phyloP scores from a whole-genome alignment of 1,140 invertebrate species.

The Drosophila dunni region DNA sequence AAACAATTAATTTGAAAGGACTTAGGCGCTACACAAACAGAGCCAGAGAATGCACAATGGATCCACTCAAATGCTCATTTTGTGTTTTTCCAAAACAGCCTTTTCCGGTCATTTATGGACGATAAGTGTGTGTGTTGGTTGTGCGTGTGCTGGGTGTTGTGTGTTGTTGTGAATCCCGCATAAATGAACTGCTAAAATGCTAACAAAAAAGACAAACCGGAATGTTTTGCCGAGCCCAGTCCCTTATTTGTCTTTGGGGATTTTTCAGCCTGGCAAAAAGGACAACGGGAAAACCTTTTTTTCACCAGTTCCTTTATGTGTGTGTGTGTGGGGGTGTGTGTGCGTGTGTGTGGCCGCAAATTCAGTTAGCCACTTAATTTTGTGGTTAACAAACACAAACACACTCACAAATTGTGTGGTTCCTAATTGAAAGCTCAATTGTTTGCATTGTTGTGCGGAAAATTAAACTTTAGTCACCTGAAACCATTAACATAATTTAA shows the following conservation, averaged over 20 bases:
- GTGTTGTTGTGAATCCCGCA: conserved; percentile 40
- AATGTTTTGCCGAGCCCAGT: conserved; percentile 51
- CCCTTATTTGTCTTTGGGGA: conserved; percentile 70
- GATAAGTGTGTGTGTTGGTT: conserved; percentile 14
- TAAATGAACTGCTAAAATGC: conserved; percentile 82
- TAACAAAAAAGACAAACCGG: conserved; percentile 65
- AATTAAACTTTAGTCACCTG: conserved; percentile 1
- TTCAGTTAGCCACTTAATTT: conserved; percentile 80
- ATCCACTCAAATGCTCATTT: conserved; percentile 64
- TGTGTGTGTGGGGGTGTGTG: conserved; percentile 31
- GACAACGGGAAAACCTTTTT: conserved; percentile 53
- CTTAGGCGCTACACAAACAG: conserved; percentile 1
- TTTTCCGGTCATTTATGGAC: conserved; percentile 66
- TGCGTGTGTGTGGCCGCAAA: conserved; percentile 62
- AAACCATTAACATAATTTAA: conserved; percentile 21
- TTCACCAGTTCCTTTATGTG: conserved; percentile 36
- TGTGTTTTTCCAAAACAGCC: conserved; percentile 50
- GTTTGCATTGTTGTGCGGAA: conserved; percentile 26
- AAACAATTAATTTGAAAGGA: conserved; percentile 14
- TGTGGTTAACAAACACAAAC: conserved; percentile 62
- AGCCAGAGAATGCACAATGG: conserved; percentile 23
- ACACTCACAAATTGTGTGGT: conserved; percentile 27
- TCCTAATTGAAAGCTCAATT: conserved; percentile 75
- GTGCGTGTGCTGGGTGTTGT: neutral
- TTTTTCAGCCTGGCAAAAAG: conserved; percentile 57